Evolutionary conservation across 2,888 invertebrate genomes (phyloP).

Genomic region (Ochropleura plecta): DNA sequence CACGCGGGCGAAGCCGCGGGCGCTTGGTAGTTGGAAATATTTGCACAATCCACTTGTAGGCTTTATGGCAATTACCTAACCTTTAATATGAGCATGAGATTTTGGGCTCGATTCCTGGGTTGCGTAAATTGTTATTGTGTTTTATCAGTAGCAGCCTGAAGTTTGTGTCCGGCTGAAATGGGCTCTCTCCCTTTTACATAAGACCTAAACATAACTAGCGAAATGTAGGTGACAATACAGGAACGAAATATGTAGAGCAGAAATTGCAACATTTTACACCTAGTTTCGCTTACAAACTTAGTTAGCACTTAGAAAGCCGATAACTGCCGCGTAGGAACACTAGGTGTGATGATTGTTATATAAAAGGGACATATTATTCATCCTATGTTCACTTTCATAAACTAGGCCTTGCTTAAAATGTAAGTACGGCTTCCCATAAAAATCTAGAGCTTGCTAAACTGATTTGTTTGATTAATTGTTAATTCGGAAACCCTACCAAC

Average conservation of each 20-base stretch:
- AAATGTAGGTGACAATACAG: constrained; percentile 2
- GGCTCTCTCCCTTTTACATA: not conserved
- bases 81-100: not conserved
- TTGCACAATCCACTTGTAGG: not conserved
- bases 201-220: not conserved
- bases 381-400: constrained; percentile 10
- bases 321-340: constrained; percentile 27
- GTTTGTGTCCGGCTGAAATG: not conserved
- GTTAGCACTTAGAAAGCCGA: constrained; percentile 50
- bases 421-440: too few relatives aligned
- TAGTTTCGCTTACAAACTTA: constrained; percentile 33
- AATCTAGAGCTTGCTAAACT: too few relatives aligned
- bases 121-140: not conserved
- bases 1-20: too few relatives aligned
- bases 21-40: not conserved
- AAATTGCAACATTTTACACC: constrained; percentile 22
- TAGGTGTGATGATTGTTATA: constrained; percentile 43
- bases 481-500: too few relatives aligned
- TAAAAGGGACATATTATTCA: constrained; percentile 27
- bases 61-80: not conserved
- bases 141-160: not conserved
- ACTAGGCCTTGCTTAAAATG: not conserved
- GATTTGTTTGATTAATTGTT: too few relatives aligned
- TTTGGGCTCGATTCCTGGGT: not conserved
- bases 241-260: constrained; percentile 48